Evolutionary conservation across 2,797 vertebrate genomes (phyloP).

Genomic region (Enteromius fasciolatus): DNA sequence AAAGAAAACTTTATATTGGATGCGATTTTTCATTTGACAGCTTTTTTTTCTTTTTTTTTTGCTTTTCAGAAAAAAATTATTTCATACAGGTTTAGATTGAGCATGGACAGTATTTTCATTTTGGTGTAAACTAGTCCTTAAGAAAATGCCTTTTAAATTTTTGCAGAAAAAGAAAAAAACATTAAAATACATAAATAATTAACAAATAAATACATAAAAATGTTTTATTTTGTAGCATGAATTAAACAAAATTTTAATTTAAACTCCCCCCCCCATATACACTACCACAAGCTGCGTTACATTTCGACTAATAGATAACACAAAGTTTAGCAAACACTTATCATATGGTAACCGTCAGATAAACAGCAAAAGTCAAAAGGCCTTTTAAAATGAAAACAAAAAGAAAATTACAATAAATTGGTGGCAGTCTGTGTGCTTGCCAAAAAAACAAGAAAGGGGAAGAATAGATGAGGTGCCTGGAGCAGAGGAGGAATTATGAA

Average conservation of each 20-base stretch:
- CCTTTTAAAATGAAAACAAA: neutral
- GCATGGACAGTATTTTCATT: neutral
- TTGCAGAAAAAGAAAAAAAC: too few species aligned
- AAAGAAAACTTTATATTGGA: too few species aligned
- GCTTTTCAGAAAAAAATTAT: neutral
- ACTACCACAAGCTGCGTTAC: neutral
- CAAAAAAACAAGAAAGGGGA: neutral
- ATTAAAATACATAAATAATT: too few species aligned
- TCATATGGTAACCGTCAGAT: neutral
- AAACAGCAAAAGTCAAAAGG: neutral
- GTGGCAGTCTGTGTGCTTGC: neutral
- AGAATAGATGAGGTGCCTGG: neutral
- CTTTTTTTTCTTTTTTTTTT: too few species aligned
- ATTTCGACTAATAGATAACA: neutral
- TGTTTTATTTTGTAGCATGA: too few species aligned
- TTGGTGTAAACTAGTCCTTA: neutral
- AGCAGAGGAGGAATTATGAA: neutral
- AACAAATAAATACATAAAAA: too few species aligned
- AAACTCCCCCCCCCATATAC: too few species aligned
- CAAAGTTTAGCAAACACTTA: neutral
- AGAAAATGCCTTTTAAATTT: neutral
- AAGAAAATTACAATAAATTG: neutral
- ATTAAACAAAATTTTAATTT: too few species aligned
- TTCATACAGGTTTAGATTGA: neutral
- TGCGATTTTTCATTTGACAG: too few species aligned